These are phyloP conservation scores for Corythornis cristatus DNA, from an alignment of 2,113 vertebrate genomes.

Conservation along the genomic window DNA sequence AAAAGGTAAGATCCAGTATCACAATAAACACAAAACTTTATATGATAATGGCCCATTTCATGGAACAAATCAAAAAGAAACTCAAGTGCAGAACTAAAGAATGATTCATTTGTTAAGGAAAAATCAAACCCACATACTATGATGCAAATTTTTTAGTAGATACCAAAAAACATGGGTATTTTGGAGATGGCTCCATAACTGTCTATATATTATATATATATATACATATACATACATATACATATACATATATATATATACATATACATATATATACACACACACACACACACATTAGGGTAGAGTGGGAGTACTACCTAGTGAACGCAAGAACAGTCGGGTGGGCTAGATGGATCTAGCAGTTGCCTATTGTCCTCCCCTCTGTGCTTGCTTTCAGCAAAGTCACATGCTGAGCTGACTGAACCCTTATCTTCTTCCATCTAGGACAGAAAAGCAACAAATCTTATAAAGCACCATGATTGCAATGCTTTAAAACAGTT, in stretches of 20 bases:
- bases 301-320: constrained; percentile 89
- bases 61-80: constrained; percentile 50
- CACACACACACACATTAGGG: constrained; percentile 40
- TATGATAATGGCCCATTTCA: constrained; percentile 2
- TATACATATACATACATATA: neutral
- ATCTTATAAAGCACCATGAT: constrained; percentile 68
- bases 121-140: neutral
- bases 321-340: constrained; percentile 82
- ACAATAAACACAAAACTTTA: neutral
- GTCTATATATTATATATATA: neutral
- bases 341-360: constrained; percentile 88
- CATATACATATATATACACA: neutral
- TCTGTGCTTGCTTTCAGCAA: constrained; percentile 97
- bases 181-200: constrained; percentile 29
- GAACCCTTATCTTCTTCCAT: constrained; percentile 97
- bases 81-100: constrained; percentile 25
- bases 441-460: constrained; percentile 93
- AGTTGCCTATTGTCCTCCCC: constrained; percentile 96
- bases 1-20: neutral
- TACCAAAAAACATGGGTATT: constrained; percentile 31
- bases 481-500: constrained; percentile 57
- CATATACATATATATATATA: too few relatives aligned
- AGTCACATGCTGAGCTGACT: constrained; percentile 97
- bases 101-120: constrained; percentile 5
- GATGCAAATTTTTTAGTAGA: neutral